Conservation (phyloP, 2,888 invertebrate species). For the Caenorhabditis imperialis region DNA sequence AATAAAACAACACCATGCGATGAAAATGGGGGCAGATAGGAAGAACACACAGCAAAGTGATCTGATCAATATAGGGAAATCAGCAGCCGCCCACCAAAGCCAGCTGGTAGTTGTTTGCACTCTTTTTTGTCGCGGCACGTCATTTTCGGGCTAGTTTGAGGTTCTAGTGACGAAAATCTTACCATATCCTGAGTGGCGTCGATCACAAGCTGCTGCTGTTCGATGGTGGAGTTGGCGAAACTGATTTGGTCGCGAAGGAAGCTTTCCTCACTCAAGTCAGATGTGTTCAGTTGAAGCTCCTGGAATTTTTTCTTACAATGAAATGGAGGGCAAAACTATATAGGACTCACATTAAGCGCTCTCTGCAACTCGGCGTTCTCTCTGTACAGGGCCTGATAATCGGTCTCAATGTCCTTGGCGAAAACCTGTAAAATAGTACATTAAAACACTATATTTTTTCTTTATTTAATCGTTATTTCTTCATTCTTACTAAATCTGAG, state of each 20-base stretch:
- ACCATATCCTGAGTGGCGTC: slow-evolving; percentile 66
- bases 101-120: not conserved
- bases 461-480: too few species aligned
- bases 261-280: slow-evolving; percentile 59
- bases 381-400: slow-evolving; percentile 64
- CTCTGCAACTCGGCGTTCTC: slow-evolving; percentile 67
- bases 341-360: slow-evolving; percentile 62
- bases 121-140: slow-evolving; percentile 26
- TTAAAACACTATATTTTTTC: too few species aligned
- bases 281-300: slow-evolving; percentile 60
- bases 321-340: too few species aligned
- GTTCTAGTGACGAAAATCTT: slow-evolving; percentile 9
- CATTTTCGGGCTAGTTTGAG: too few species aligned
- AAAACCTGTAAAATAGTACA: slow-evolving; percentile 61
- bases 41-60: too few species aligned
- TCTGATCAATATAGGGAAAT: too few species aligned
- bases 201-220: slow-evolving; percentile 67
- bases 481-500: too few species aligned
- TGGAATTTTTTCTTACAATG: slow-evolving; percentile 8
- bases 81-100: slow-evolving; percentile 15
- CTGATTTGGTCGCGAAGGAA: slow-evolving; percentile 71
- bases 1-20: slow-evolving; percentile 12
- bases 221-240: slow-evolving; percentile 69
- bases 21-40: not conserved
- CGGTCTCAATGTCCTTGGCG: slow-evolving; percentile 61